Percentiles rank a stretch among this genome's conserved stretches.
These are phyloP conservation scores for Rhinoraja longicauda DNA, from an alignment of 2,797 vertebrate species.

Conservation along the genomic window DNA sequence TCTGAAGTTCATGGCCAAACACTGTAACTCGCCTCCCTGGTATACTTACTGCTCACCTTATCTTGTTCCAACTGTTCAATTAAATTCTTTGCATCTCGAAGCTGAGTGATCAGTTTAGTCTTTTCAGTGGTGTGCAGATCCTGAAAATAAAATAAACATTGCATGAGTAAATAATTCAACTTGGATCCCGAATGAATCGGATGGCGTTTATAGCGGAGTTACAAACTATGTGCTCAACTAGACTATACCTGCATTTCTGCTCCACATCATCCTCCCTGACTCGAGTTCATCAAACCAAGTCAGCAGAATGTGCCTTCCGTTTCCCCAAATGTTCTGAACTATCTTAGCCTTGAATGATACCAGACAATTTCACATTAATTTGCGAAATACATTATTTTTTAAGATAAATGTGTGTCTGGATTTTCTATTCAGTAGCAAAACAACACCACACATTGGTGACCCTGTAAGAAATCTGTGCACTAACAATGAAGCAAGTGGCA, in stretches of 20 bases:
- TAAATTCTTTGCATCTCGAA: constrained; percentile 90
- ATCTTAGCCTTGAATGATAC: neutral
- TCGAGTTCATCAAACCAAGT: neutral
- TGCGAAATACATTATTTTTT: no score
- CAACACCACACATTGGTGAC: no score
- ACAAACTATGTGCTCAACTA: neutral
- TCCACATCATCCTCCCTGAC: neutral
- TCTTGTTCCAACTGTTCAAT: constrained; percentile 97
- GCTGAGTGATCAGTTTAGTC: constrained; percentile 88
- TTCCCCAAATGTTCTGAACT: neutral
- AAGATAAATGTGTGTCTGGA: no score
- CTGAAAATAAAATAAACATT: constrained; percentile 54
- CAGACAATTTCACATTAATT: no score
- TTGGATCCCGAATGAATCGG: neutral
- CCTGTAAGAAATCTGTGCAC: no score
- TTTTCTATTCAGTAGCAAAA: no score
- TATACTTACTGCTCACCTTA: constrained; percentile 69
- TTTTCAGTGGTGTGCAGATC: constrained; percentile 90
- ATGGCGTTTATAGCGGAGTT: no score
- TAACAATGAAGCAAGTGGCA: no score
- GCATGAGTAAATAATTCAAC: neutral
- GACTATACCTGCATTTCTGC: neutral
- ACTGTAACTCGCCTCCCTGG: neutral
- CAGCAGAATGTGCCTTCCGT: neutral
- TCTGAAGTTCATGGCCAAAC: neutral